Base-by-base conservation (phyloP, 2,113 vertebrate species). In the Erinaceus europaeus region DNA sequence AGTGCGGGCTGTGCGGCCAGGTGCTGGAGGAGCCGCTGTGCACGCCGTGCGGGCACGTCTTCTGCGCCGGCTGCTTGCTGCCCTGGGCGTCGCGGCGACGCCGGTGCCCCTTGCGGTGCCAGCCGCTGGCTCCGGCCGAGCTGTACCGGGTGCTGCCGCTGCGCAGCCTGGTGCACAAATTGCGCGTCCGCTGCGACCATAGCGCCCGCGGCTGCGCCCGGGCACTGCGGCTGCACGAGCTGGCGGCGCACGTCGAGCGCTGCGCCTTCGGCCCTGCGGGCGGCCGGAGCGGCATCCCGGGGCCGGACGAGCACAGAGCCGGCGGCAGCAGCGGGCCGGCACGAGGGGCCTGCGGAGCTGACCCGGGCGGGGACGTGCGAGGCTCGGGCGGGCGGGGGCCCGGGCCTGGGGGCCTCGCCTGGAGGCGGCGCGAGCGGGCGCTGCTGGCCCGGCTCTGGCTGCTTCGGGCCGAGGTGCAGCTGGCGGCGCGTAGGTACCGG, bases 381-480 rank as follows among this genome's bases (percentile, higher is more conserved):
- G 46, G 90, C 52, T 90, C 59, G 98, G 98, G 97, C 98, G 92
- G 91, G 42, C 95, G 83, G 52, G 90, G 92, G 53, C 91, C 92
- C 0, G 12, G 81, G 44, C 29, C 96, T 91, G 95, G 92, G 81
- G 94, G 95, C 53, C 90, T 95, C 90, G 94, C 96, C 91, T 96
- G 97, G 97, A 96, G 97, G 93, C 52, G 93, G 88, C 92, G 95
- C 67, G 97, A 98, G 92, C 95, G 95, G 96, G 74, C 92, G 48
- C 97, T 97, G 71, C 84, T 96, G 34, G 97, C 96, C 69, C 97
- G 96, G 96, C 96, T 98, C 62, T 86, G 95, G 79, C 91, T 95
- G 52, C 94, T 96, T 91, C 97, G 94, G 92, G 87, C 91, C 88
- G 97, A 97, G 91, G 96, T 94, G 91, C 96, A 93, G 94, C 95